These are phyloP conservation scores for Steinernema hermaphroditum DNA, from an alignment of 2,888 invertebrate genomes.

Conservation along the genomic window DNA sequence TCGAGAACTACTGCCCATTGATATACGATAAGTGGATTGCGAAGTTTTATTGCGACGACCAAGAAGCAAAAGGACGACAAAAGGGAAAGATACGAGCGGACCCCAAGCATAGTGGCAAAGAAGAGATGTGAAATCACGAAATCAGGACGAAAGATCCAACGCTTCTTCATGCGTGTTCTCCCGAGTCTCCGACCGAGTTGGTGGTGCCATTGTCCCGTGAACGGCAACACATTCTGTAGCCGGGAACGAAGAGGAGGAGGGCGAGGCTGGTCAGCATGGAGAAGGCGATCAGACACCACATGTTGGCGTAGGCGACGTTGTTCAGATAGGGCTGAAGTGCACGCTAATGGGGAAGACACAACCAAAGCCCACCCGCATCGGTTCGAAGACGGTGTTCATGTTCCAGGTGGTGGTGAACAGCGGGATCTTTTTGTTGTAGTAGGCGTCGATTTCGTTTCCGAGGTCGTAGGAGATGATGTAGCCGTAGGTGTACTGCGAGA, in stretches of 20 bases:
- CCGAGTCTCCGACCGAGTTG: not conserved
- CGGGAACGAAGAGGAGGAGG: not conserved
- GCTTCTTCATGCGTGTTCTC: slow-evolving; percentile 1
- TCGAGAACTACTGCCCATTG: too few relatives aligned
- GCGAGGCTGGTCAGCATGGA: not conserved
- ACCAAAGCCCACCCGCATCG: not conserved
- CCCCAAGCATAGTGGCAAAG: too few relatives aligned
- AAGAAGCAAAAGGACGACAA: too few relatives aligned
- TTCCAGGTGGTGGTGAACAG: not conserved
- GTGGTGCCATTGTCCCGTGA: not conserved
- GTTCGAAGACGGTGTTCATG: not conserved
- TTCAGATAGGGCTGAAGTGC: not conserved
- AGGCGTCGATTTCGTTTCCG: not conserved
- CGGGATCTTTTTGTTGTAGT: not conserved
- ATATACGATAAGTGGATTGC: too few relatives aligned
- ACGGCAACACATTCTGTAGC: not conserved
- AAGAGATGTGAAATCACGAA: too few relatives aligned
- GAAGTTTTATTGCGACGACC: too few relatives aligned
- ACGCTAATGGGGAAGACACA: not conserved
- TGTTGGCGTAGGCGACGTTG: slow-evolving; percentile 9
- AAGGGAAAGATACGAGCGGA: too few relatives aligned
- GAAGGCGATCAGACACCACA: slow-evolving; percentile 8
- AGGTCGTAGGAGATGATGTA: slow-evolving; percentile 1
- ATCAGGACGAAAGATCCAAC: too few relatives aligned
- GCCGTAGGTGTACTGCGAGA: slow-evolving; percentile 4